phyloP scores from a whole-genome alignment of 2,113 vertebrate genomes.

The Abramis brama region DNA sequence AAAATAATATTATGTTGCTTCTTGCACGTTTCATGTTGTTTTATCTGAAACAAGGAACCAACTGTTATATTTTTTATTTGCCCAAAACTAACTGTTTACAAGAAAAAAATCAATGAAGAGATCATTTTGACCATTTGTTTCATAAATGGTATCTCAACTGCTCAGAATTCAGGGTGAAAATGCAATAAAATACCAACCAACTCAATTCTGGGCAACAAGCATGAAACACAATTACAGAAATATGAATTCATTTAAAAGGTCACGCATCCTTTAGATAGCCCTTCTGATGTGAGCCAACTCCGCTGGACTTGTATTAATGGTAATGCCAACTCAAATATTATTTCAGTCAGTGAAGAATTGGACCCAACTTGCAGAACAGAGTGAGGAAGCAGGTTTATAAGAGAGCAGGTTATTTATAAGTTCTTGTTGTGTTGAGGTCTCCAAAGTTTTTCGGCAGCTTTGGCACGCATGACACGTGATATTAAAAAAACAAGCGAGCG shows the following conservation, averaged over 20 bases:
- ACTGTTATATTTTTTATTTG: neutral
- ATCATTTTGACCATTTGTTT: conserved; percentile 57
- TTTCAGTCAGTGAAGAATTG: conserved; percentile 61
- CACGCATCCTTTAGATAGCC: conserved; percentile 56
- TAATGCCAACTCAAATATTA: conserved; percentile 68
- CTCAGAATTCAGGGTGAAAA: conserved; percentile 53
- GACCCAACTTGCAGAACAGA: conserved; percentile 59
- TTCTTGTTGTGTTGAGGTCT: conserved; percentile 7
- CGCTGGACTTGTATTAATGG: conserved; percentile 56
- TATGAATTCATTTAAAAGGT: conserved; percentile 70
- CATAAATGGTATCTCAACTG: conserved; percentile 45
- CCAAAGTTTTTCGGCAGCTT: neutral
- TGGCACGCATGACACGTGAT: conserved; percentile 40
- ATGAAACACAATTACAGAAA: conserved; percentile 68
- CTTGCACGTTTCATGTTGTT: no score
- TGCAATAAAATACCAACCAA: conserved; percentile 59
- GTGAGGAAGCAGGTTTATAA: conserved; percentile 59
- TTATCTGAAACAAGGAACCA: no score
- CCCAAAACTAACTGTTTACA: conserved; percentile 15
- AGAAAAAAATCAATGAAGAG: conserved; percentile 62
- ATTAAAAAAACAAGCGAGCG: conserved; percentile 23
- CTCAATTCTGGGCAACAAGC: conserved; percentile 51
- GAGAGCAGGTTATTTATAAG: conserved; percentile 52
- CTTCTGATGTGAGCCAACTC: conserved; percentile 61
- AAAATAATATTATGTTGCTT: no score